Conservation (phyloP, 35 echinoderm and acorn worm species). For the Chiridota heheva region DNA sequence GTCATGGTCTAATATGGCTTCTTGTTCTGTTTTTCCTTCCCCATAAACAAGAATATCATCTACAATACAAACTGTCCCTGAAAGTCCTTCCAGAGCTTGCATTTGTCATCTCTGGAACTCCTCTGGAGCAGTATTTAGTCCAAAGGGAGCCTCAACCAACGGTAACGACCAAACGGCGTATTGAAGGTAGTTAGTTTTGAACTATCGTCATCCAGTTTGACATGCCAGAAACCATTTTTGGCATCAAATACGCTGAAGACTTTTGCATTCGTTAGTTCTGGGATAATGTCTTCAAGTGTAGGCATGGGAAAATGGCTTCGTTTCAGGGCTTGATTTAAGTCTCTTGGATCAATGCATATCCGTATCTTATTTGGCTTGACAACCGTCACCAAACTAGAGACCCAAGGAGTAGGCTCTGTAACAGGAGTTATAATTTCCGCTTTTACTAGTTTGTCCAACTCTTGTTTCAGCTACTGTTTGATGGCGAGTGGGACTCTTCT, state of each 20-base stretch:
- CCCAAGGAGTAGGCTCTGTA: conserved; percentile 66
- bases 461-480: conserved; percentile 41
- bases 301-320: conserved; percentile 57
- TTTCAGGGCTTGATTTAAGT: conserved; percentile 72
- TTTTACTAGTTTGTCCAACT: conserved; percentile 50
- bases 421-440: conserved; percentile 45
- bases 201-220: conserved; percentile 55
- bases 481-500: conserved; percentile 59
- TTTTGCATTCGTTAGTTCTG: conserved; percentile 59
- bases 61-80: not conserved
- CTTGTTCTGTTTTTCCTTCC: conserved; percentile 43
- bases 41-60: conserved; percentile 69
- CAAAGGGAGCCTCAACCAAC: conserved; percentile 81
- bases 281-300: conserved; percentile 60
- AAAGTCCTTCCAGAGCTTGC: conserved; percentile 11
- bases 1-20: conserved; percentile 58
- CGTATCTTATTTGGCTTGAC: conserved; percentile 54
- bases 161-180: conserved; percentile 59
- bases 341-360: conserved; percentile 74
- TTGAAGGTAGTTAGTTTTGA: conserved; percentile 68
- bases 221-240: conserved; percentile 72
- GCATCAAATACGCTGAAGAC: conserved; percentile 60
- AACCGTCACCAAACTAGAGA: conserved; percentile 50
- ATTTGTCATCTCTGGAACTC: conserved; percentile 63
- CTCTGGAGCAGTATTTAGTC: conserved; percentile 54